Base-by-base conservation (phyloP, 2,888 invertebrate genomes). In the Stenolophus ochropezus region DNA sequence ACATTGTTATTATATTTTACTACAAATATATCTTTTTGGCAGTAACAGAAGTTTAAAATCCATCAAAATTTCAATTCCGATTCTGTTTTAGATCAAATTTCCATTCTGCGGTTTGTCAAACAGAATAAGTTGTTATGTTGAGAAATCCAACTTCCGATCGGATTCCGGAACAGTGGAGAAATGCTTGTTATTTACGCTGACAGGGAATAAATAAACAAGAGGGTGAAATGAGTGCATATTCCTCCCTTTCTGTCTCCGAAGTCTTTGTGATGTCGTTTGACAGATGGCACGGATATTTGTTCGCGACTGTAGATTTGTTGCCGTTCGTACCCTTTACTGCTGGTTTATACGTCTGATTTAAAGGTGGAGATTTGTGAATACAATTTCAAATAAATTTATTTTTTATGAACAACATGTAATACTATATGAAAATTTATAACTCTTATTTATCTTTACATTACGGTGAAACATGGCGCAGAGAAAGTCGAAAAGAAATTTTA, bases 221-320 rank as follows among this genome's bases (percentile, higher is more conserved):
- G 20, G 20, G 8, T 4, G 53, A 49, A 51, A 21, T 20, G 6
- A 20, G 1, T 56, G 56, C 21, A 56, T 56, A 56, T 21, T 42
- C 33, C 33, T 11, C 33, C 11, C 33, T 42, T 42, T 8, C 2
- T 3, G 11, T 11, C 8, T 61, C n/a, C 33, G 33, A 42, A 42
- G 33, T 42, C 33, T 42, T 42, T 42, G 11, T 42, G 33, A 42
- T 42, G 33, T 23, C 8, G 23, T 61, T 23, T 61, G 61, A 61
- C 61, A 14, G 61, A 61, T 61, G 23, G 25, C 20, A 23, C n/a
- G 14, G 23, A n/a, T 53, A 61, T 61, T 25, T 61, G 61, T 23
- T 61, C n/a, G 23, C 23, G 23, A 61, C 61, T 61, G 61, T 23
- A 61, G 23, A 61, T n/a, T 61, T 61, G 61, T 56, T 23, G 61